Percentiles rank a stretch among this genome's conserved stretches.
Evolutionary conservation across 1,140 invertebrate genomes (phyloP).

Genomic region (Medauroidea extradentata): DNA sequence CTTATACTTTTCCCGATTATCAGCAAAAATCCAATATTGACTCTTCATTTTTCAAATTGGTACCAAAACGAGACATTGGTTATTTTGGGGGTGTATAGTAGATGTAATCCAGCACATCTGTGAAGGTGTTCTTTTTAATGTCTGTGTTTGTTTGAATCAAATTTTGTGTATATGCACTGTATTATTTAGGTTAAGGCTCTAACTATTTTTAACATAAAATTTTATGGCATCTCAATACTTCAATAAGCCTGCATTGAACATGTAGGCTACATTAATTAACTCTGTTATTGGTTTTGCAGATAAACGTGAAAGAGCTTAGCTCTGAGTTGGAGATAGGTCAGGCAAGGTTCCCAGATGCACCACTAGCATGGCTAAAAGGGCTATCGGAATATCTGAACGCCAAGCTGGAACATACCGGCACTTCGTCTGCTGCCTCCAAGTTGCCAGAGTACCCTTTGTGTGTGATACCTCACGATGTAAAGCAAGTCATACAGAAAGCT

Average conservation of each 20-base stretch:
- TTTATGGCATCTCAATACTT: constrained; percentile 8
- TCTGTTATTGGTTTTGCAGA: constrained; percentile 42
- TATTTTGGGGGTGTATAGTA: too few species aligned
- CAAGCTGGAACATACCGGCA: constrained; percentile 58
- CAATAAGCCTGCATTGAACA: neutral
- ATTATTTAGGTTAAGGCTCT: too few species aligned
- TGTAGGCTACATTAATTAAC: constrained; percentile 7
- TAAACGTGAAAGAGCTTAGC: constrained; percentile 51
- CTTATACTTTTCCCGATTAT: too few species aligned
- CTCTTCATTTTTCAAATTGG: too few species aligned
- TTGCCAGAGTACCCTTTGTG: constrained; percentile 47
- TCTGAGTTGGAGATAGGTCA: constrained; percentile 49
- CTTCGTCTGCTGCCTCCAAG: constrained; percentile 51
- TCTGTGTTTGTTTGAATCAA: too few species aligned
- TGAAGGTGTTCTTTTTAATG: too few species aligned
- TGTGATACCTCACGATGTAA: constrained; percentile 48
- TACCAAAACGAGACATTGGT: too few species aligned
- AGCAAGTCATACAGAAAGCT: constrained; percentile 49
- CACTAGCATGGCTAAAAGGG: constrained; percentile 58
- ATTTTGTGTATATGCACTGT: too few species aligned
- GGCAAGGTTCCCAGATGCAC: constrained; percentile 54
- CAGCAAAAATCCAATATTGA: too few species aligned
- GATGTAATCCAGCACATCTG: too few species aligned
- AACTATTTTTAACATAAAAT: too few species aligned
- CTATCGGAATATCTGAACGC: constrained; percentile 56